A percentile compares a stretch with the other conserved stretches of the same genome.
Conservation (phyloP, 2,113 vertebrate genomes). For the Urocolius indicus region DNA sequence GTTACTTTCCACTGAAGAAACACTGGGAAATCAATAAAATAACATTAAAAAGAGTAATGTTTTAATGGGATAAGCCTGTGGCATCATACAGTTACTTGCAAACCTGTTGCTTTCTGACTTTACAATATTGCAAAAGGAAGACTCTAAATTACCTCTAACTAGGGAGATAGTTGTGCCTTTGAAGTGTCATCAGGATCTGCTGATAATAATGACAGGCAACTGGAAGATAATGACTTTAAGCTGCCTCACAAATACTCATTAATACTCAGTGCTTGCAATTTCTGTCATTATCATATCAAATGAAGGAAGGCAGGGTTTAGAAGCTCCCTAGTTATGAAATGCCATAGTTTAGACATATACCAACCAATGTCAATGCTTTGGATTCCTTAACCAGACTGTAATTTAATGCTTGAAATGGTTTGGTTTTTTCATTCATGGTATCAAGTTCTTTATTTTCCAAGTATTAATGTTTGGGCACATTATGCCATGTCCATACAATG, state of each 20-base stretch:
- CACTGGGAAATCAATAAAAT: neutral
- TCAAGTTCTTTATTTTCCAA: neutral
- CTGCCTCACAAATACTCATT: slow-evolving; percentile 13
- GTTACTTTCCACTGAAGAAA: neutral
- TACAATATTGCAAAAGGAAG: slow-evolving; percentile 2
- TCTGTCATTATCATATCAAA: slow-evolving; percentile 17
- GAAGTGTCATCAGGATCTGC: slow-evolving; percentile 36
- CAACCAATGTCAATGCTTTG: neutral
- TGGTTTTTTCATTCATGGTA: neutral
- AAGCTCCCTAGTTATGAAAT: slow-evolving; percentile 15
- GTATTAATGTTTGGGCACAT: neutral
- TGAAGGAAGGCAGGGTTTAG: neutral
- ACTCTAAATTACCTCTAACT: neutral
- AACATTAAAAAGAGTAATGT: neutral
- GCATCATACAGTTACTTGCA: neutral
- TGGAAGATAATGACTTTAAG: slow-evolving; percentile 31
- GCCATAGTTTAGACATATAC: neutral
- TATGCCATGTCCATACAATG: neutral
- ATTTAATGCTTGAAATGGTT: neutral
- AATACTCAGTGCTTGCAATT: neutral
- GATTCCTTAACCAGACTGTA: neutral
- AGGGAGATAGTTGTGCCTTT: neutral
- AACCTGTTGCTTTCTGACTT: neutral
- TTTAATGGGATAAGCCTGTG: neutral
- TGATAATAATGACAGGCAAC: neutral